Evolutionary conservation across 2,888 invertebrate genomes (phyloP).

Genomic region (Ariolimax columbianus): DNA sequence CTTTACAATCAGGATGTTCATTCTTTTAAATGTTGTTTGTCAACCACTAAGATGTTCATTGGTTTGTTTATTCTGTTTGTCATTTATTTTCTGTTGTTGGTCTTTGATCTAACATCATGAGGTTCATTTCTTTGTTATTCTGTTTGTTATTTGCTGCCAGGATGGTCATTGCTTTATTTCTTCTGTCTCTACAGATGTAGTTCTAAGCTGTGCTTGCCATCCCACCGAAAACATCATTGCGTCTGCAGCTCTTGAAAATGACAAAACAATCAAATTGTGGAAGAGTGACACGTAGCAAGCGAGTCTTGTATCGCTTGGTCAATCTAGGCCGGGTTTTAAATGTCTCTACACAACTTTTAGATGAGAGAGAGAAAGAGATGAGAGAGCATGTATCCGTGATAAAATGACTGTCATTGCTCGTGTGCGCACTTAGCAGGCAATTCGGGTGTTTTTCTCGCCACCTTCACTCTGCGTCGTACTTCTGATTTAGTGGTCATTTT

Average conservation of each 20-base stretch:
- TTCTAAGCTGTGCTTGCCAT: slow-evolving; percentile 98
- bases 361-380: neutral
- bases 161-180: too few relatives aligned
- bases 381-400: slow-evolving; percentile 2
- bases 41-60: too few relatives aligned
- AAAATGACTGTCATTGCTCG: neutral
- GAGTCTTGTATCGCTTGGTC: neutral
- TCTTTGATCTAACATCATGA: too few relatives aligned
- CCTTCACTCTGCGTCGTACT: neutral
- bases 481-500: too few relatives aligned
- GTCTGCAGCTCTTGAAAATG: slow-evolving; percentile 98
- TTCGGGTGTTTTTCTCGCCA: neutral
- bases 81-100: too few relatives aligned
- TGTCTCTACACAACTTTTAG: slow-evolving; percentile 9
- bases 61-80: slow-evolving; percentile 47
- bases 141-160: too few relatives aligned
- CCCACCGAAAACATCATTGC: slow-evolving; percentile 99
- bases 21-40: neutral
- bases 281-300: slow-evolving; percentile 85
- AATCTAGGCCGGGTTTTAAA: slow-evolving; percentile 20
- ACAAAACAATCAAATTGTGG: slow-evolving; percentile 99
- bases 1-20: too few relatives aligned
- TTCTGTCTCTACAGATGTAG: slow-evolving; percentile 81
- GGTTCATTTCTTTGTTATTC: too few relatives aligned
- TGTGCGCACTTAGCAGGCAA: neutral